Evolutionary conservation across 2,113 vertebrate species (phyloP), one percentile per base, ranked within the genome.

Genomic region (Hydrochoerus hydrochaeris): DNA sequence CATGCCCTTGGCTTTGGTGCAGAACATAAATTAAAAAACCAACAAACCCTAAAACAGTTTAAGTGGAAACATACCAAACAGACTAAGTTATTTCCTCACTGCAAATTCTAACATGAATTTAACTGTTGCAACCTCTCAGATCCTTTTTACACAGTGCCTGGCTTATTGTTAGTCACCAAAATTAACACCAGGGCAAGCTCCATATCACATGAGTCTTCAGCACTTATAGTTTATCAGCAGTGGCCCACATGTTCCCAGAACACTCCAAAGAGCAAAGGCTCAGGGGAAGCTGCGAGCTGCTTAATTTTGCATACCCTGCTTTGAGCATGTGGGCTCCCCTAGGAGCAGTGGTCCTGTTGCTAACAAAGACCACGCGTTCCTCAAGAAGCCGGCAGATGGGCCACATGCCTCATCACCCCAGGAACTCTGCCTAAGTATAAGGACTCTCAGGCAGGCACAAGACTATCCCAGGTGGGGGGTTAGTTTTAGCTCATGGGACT

Each of bases 291-390:
- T 49, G 38, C 30, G 35, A 44, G 49, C 62, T 3, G 1, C 1
- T 44, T 0, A 19, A 75, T 52, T 35, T 17, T 24, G 0, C 1
- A 10, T 46, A 1, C 14, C 10, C 46, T 16, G 0, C 19, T 60
- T 52, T 8, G 12, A 2, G 35, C 1, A 1, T 7, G 17, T 0
- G 1, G n/a, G 6, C 24, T 41, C 58, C 46, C 38, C 71, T 8
- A 6, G 46, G 73, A 41, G 44, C 44, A 7, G 32, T 52, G 41
- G 41, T 32, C 13, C 20, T 19, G 6, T 16, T 4, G 8, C 10
- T 0, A 3, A 65, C 20, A 5, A 41, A 80, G 77, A 20, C 28
- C 77, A 35, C 0, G 9, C 20, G 6, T 30, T 44, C 62, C 89
- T 5, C 12, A 1, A 17, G 35, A 2, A 35, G 58, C 14, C 32